Percentiles rank a stretch among this genome's conserved stretches.
Conservation (phyloP, 2,113 vertebrate genomes). For the human (Homo sapiens) region GRCh38 chr4:181571001-181571500, state of each 20-base stretch:
- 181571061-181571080: too few relatives aligned
- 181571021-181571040: accelerated
- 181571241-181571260: not conserved
- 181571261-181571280: not conserved
- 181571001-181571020: not conserved
- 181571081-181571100: accelerated
- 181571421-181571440: not conserved
- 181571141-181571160: too few relatives aligned
- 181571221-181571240: not conserved
- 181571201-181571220: not conserved
- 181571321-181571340: not conserved
- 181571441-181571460: not conserved
- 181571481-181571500: not conserved
- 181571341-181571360: not conserved
- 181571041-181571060: too few relatives aligned
- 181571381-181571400: not conserved
- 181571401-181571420: not conserved
- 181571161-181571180: not conserved
- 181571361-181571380: not conserved
- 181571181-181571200: not conserved
- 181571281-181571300: not conserved
- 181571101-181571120: accelerated
- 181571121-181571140: not conserved
- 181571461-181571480: not conserved
- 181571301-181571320: not conserved